These are phyloP conservation scores for Apodemus agrarius DNA, from an alignment of 2,797 vertebrate species.

Conservation along the genomic window DNA sequence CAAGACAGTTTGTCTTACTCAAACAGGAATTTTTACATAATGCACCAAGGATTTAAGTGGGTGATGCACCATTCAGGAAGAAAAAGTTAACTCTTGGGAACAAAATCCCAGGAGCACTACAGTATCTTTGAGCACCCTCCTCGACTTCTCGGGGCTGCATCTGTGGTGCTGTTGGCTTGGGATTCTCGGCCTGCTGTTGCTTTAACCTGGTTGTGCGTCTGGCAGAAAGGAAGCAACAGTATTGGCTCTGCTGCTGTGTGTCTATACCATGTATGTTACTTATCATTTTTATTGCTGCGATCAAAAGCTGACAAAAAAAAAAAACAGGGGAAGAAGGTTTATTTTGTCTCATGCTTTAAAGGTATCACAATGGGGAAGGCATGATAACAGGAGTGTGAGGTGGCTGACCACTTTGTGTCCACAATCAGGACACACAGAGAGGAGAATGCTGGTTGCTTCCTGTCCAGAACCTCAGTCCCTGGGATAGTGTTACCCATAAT, in stretches of 20 bases:
- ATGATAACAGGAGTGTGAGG: neutral
- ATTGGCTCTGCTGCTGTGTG: neutral
- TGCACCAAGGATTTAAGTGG: conserved; percentile 34
- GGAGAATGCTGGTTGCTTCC: neutral
- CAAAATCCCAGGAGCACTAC: neutral
- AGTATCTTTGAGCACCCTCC: neutral
- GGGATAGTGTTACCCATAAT: neutral
- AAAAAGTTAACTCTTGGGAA: conserved; percentile 54
- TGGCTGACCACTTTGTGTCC: neutral
- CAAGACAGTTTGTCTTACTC: conserved; percentile 53
- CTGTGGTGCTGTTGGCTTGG: neutral
- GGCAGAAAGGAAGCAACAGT: neutral
- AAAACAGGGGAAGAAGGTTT: neutral
- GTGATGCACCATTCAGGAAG: neutral
- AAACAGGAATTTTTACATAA: conserved; percentile 60
- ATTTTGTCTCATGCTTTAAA: neutral
- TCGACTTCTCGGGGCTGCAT: neutral
- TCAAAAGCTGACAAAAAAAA: neutral
- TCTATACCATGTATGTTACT: neutral
- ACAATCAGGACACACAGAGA: neutral
- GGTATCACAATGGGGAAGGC: neutral
- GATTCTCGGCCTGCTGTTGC: neutral
- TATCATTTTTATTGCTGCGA: neutral
- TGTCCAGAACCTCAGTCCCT: neutral
- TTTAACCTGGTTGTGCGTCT: conserved; percentile 32